These are phyloP conservation scores for Aphidius ervi DNA, from an alignment of 1,140 invertebrate species.

Conservation along the genomic window DNA sequence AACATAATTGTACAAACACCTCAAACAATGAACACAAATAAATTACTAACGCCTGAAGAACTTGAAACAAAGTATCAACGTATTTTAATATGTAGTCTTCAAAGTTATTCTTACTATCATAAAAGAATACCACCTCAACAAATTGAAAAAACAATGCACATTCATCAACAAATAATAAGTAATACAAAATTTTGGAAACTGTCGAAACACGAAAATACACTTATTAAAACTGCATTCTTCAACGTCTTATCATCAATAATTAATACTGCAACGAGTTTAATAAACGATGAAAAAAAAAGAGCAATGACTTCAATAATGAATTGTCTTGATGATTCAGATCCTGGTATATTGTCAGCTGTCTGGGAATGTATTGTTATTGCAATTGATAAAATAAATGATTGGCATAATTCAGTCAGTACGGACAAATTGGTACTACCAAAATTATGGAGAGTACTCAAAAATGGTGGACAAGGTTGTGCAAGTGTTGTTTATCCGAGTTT, in stretches of 20 bases:
- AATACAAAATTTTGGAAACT: slow-evolving; percentile 73
- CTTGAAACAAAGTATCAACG: slow-evolving; percentile 69
- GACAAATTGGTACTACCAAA: slow-evolving; percentile 70
- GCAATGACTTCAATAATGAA: slow-evolving; percentile 60
- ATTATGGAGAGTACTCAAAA: slow-evolving; percentile 62
- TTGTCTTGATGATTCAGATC: slow-evolving; percentile 69
- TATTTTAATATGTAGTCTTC: slow-evolving; percentile 63
- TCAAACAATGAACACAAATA: slow-evolving; percentile 46
- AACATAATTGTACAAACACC: slow-evolving; percentile 68
- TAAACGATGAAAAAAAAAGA: slow-evolving; percentile 55
- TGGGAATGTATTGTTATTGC: slow-evolving; percentile 68
- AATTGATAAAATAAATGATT: slow-evolving; percentile 60
- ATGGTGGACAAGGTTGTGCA: slow-evolving; percentile 68
- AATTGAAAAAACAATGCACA: slow-evolving; percentile 51
- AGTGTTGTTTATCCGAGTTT: slow-evolving; percentile 67
- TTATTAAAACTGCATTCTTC: slow-evolving; percentile 64
- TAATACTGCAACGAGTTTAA: slow-evolving; percentile 50
- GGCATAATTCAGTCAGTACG: slow-evolving; percentile 64
- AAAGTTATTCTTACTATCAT: slow-evolving; percentile 63
- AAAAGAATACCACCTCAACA: slow-evolving; percentile 53
- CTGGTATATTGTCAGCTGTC: slow-evolving; percentile 59
- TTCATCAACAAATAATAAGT: slow-evolving; percentile 56
- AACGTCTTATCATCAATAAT: slow-evolving; percentile 62
- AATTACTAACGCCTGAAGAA: slow-evolving; percentile 60
- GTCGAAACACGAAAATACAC: slow-evolving; percentile 54